These are phyloP conservation scores for Globicephala melas DNA, from an alignment of 2,113 vertebrate genomes.

Conservation along the genomic window DNA sequence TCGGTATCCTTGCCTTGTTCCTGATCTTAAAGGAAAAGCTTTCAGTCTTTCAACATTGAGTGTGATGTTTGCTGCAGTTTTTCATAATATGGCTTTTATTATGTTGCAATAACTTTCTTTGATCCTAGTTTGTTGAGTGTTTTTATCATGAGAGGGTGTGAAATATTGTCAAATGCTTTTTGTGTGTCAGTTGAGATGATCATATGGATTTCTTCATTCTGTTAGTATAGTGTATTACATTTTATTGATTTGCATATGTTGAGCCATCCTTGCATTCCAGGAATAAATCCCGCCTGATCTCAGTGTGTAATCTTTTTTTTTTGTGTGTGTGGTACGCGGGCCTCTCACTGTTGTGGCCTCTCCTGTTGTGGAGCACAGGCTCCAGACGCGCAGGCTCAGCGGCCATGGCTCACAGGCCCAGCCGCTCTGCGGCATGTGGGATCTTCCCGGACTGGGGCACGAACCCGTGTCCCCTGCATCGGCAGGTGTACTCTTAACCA, in stretches of 20 bases:
- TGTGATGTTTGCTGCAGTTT: background rate
- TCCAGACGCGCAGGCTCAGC: too few relatives aligned
- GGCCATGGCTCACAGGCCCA: too few relatives aligned
- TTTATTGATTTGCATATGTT: background rate
- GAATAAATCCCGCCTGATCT: background rate
- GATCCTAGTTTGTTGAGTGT: background rate
- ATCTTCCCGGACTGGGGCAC: too few relatives aligned
- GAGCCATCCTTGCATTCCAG: background rate
- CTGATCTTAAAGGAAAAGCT: background rate
- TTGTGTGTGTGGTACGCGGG: too few relatives aligned
- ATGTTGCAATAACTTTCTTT: background rate
- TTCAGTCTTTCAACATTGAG: background rate
- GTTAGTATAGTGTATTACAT: background rate
- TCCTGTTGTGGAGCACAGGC: too few relatives aligned
- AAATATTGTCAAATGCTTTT: background rate
- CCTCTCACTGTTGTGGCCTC: too few relatives aligned
- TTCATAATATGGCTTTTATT: background rate
- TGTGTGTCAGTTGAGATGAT: background rate
- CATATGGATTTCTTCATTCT: background rate
- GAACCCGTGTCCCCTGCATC: too few relatives aligned
- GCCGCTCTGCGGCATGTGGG: too few relatives aligned
- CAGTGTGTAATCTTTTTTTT: background rate
- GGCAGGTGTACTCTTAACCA: too few relatives aligned
- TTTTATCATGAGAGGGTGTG: background rate
- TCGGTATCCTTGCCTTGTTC: background rate